These are phyloP conservation scores for Coleophora flavipennella DNA, from an alignment of 2,888 invertebrate genomes.

Conservation along the genomic window DNA sequence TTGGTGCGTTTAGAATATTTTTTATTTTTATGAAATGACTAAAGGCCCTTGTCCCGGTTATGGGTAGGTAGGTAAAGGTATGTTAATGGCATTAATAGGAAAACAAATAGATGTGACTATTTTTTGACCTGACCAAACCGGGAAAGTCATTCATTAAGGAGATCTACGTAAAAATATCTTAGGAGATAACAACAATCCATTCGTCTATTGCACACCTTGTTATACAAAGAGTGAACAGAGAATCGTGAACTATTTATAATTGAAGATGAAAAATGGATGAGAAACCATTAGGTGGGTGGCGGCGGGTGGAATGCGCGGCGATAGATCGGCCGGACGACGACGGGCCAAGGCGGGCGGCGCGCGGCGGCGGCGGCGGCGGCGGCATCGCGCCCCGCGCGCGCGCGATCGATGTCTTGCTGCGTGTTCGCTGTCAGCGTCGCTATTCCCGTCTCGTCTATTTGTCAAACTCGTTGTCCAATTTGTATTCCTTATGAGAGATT, in stretches of 20 bases:
- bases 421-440: conserved; percentile 49
- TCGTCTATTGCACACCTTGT: background rate
- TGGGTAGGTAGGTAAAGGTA: no score
- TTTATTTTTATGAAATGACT: conserved; percentile 13
- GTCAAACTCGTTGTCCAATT: conserved; percentile 61
- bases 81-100: no score
- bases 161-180: conserved; percentile 10
- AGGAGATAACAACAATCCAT: no score
- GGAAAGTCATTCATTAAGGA: conserved; percentile 18
- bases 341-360: no score
- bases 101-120: no score
- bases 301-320: conserved; percentile 24
- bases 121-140: no score
- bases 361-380: no score
- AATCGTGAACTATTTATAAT: conserved; percentile 41
- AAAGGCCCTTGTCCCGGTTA: no score
- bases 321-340: no score
- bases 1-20: conserved; percentile 37
- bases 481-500: conserved; percentile 34
- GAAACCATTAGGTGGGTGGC: conserved; percentile 32
- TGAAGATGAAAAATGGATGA: conserved; percentile 67
- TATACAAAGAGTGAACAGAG: no score
- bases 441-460: conserved; percentile 60
- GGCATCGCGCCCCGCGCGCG: no score
- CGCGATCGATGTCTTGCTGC: conserved; percentile 53